A percentile compares a stretch with the other conserved stretches of the same genome.
Evolutionary conservation across 1,140 invertebrate species (phyloP).

Genomic region (Rhyzopertha dominica): DNA sequence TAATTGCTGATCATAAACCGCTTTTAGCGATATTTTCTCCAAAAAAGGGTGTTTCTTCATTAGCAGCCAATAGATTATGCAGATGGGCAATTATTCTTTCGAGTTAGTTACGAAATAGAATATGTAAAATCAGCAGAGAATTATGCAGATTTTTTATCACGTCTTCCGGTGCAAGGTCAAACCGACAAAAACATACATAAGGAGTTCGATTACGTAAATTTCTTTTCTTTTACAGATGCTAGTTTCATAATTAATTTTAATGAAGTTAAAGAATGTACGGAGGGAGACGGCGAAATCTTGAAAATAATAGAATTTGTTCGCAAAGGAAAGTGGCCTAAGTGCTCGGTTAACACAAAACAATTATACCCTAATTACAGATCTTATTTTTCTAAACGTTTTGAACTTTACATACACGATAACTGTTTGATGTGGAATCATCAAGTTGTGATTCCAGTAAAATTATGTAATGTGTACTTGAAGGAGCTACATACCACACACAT

Average conservation of each 20-base stretch:
- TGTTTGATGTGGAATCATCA: slow-evolving; percentile 13
- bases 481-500: slow-evolving; percentile 8
- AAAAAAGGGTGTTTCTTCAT: neutral
- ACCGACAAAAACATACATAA: neutral
- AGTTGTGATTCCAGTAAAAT: slow-evolving; percentile 10
- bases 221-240: too few relatives aligned
- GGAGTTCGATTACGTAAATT: slow-evolving; percentile 2
- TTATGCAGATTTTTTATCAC: slow-evolving; percentile 9
- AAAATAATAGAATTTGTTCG: slow-evolving; percentile 5
- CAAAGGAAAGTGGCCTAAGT: slow-evolving; percentile 7
- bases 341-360: slow-evolving; percentile 4
- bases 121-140: slow-evolving; percentile 11
- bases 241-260: too few relatives aligned
- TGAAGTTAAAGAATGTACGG: too few relatives aligned
- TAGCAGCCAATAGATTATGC: slow-evolving; percentile 4
- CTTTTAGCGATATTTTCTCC: slow-evolving; percentile 5
- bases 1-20: too few relatives aligned
- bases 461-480: slow-evolving; percentile 1
- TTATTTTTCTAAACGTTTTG: slow-evolving; percentile 6
- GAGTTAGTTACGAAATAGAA: neutral
- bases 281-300: too few relatives aligned
- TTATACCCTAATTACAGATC: slow-evolving; percentile 6
- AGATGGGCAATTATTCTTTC: slow-evolving; percentile 1
- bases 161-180: neutral
- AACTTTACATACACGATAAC: slow-evolving; percentile 1